Conservation (phyloP, 64 coral and sea anemone species). For the Trachythela sp. region DNA sequence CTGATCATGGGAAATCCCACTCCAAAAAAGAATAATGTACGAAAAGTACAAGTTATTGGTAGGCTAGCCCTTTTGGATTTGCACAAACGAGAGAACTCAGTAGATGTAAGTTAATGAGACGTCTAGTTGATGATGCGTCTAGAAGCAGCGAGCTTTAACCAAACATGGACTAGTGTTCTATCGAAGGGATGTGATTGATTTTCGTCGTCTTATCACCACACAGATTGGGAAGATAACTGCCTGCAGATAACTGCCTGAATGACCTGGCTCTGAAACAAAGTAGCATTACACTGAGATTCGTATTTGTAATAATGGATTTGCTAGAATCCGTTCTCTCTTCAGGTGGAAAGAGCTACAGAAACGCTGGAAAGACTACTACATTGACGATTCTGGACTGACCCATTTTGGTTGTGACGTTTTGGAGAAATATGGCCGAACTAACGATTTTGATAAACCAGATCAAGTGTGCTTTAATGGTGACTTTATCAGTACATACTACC, state of each 20-base stretch:
- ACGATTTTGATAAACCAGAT: constrained; percentile 55
- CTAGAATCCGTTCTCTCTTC: neutral
- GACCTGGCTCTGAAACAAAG: neutral
- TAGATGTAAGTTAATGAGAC: too few species aligned
- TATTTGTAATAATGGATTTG: too few species aligned
- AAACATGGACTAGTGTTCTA: neutral
- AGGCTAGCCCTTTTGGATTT: too few species aligned
- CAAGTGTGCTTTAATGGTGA: constrained; percentile 66
- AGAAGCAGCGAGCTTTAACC: constrained; percentile 19
- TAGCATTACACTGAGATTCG: neutral
- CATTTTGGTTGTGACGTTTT: constrained; percentile 64
- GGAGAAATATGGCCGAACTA: constrained; percentile 36
- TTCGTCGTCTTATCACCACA: neutral
- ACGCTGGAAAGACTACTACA: constrained; percentile 42
- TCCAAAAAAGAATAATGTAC: neutral
- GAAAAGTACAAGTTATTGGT: too few species aligned
- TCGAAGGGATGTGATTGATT: neutral
- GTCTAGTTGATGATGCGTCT: too few species aligned
- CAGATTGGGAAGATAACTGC: neutral
- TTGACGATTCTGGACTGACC: constrained; percentile 56
- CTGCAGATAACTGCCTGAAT: neutral
- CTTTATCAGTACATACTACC: constrained; percentile 57
- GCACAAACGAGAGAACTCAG: too few species aligned
- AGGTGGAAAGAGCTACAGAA: constrained; percentile 64
- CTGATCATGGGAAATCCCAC: too few species aligned